A percentile compares a stretch with the other conserved stretches of the same genome.
Conservation (phyloP, 2,888 invertebrate genomes). For the Chesias legatella region DNA sequence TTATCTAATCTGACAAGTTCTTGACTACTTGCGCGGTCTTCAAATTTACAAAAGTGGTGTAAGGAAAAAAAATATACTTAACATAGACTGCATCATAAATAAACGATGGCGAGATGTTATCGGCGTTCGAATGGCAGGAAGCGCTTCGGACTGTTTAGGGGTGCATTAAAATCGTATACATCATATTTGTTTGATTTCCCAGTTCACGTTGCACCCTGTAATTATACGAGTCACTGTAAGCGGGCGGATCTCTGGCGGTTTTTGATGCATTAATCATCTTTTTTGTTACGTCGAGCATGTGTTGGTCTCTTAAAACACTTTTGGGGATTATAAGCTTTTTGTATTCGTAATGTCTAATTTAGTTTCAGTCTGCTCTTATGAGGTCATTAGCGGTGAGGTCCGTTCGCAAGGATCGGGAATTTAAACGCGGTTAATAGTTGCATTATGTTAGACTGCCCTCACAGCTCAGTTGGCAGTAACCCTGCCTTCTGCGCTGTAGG, state of each 20-base stretch:
- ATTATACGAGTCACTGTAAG: slow-evolving; percentile 77
- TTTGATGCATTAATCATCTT: slow-evolving; percentile 78
- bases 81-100: slow-evolving; percentile 67
- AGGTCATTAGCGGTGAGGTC: slow-evolving; percentile 67
- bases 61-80: slow-evolving; percentile 37
- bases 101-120: slow-evolving; percentile 71
- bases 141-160: slow-evolving; percentile 78
- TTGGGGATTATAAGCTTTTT: slow-evolving; percentile 67
- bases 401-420: slow-evolving; percentile 42
- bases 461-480: too few species aligned
- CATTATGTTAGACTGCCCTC: too few species aligned
- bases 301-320: slow-evolving; percentile 74
- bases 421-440: slow-evolving; percentile 20
- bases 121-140: slow-evolving; percentile 68
- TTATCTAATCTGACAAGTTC: slow-evolving; percentile 61
- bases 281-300: slow-evolving; percentile 76
- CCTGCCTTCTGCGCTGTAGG: too few species aligned
- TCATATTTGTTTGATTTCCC: slow-evolving; percentile 82
- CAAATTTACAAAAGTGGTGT: slow-evolving; percentile 64
- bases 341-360: slow-evolving; percentile 71
- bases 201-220: slow-evolving; percentile 78
- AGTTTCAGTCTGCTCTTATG: slow-evolving; percentile 61
- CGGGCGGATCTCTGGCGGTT: slow-evolving; percentile 69
- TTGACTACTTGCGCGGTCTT: slow-evolving; percentile 64
- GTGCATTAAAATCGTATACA: slow-evolving; percentile 81